These are phyloP conservation scores for Pseudonaja textilis DNA, from an alignment of 2,113 vertebrate species.

Conservation along the genomic window DNA sequence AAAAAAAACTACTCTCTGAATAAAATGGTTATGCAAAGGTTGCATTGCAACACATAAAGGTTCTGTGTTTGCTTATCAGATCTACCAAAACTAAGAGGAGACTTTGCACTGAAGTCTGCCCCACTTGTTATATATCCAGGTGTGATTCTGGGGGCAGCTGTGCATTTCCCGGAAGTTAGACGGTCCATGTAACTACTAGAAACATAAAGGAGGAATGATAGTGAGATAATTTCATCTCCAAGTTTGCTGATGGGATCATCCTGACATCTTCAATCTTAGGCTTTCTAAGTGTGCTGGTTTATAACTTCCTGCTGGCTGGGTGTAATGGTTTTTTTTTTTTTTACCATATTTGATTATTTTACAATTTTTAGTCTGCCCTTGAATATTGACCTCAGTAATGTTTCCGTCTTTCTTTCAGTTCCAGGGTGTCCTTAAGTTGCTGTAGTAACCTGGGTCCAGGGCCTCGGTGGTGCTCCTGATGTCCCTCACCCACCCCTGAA, in stretches of 20 bases:
- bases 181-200: neutral
- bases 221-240: neutral
- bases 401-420: constrained; percentile 60
- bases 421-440: constrained; percentile 84
- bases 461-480: constrained; percentile 99
- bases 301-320: neutral
- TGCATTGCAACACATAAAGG: neutral
- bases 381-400: too few relatives aligned
- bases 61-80: neutral
- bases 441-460: constrained; percentile 98
- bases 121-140: neutral
- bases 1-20: neutral
- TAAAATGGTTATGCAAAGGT: neutral
- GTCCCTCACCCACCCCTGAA: constrained; percentile 99
- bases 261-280: neutral
- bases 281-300: neutral
- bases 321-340: neutral
- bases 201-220: neutral
- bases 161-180: neutral
- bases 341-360: neutral
- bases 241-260: neutral
- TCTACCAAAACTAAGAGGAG: neutral
- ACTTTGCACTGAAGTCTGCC: neutral
- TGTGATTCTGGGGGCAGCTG: neutral
- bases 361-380: neutral